Conservation (phyloP, 2,797 vertebrate species). For the Atherinosoma microstoma region DNA sequence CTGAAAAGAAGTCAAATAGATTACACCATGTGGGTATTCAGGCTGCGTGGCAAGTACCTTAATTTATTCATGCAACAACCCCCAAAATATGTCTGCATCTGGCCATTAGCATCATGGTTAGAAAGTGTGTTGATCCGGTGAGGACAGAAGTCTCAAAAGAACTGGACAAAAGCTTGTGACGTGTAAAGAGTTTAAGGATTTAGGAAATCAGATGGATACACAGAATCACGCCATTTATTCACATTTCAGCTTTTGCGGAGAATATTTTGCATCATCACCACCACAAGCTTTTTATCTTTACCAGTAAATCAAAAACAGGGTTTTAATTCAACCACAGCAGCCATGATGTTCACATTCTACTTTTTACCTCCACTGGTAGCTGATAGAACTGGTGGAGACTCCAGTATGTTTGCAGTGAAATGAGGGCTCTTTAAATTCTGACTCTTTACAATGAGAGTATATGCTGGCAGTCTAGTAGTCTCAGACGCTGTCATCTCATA, state of each 20-base stretch:
- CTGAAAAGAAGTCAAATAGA: background rate
- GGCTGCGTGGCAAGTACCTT: background rate
- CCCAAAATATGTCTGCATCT: background rate
- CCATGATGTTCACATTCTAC: background rate
- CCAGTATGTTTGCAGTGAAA: background rate
- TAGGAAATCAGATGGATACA: background rate
- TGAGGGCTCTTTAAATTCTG: slow-evolving; percentile 13
- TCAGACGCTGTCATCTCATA: slow-evolving; percentile 64
- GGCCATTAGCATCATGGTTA: background rate
- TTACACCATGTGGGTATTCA: background rate
- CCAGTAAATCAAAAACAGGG: background rate
- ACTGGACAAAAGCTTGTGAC: background rate
- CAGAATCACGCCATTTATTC: background rate
- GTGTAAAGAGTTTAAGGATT: background rate
- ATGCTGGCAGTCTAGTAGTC: slow-evolving; percentile 32
- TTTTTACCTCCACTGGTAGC: background rate
- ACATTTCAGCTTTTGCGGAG: background rate
- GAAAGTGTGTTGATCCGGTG: background rate
- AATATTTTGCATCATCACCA: background rate
- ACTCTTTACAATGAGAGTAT: slow-evolving; percentile 28
- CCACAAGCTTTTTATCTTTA: background rate
- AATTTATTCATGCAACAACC: background rate
- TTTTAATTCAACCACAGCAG: background rate
- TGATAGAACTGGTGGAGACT: background rate
- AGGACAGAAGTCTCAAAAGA: background rate